Percentiles rank a stretch among this genome's conserved stretches.
phyloP scores from a whole-genome alignment of 2,888 invertebrate species.

The Dioctria rufipes region DNA sequence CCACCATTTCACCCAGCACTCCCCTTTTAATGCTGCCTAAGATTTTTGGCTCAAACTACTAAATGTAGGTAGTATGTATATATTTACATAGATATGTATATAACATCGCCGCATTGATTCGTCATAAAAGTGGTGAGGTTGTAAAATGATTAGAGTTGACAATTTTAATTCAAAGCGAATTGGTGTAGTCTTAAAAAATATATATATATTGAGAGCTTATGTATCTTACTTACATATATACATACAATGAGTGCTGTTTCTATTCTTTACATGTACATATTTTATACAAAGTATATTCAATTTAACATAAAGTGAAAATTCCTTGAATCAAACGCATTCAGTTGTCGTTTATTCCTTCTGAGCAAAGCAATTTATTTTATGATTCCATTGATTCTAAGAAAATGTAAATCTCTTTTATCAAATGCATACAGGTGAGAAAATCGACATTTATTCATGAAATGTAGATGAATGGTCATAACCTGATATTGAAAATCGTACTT shows the following conservation, averaged over 20 bases:
- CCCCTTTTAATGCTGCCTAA: background rate
- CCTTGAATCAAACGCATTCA: background rate
- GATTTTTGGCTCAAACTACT: background rate
- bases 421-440: background rate
- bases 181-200: background rate
- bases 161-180: background rate
- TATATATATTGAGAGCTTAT: background rate
- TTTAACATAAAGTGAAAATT: background rate
- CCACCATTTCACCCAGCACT: background rate
- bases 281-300: too few relatives aligned
- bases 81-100: too few relatives aligned
- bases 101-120: background rate
- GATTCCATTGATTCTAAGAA: background rate
- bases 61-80: too few relatives aligned
- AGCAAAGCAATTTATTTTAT: background rate
- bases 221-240: background rate
- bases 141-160: background rate
- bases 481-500: too few relatives aligned
- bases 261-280: background rate
- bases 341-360: background rate
- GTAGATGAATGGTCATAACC: background rate
- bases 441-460: background rate
- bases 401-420: background rate
- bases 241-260: background rate
- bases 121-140: background rate